Evolutionary conservation across 2,888 invertebrate species (phyloP).

Genomic region (Patella depressa): DNA sequence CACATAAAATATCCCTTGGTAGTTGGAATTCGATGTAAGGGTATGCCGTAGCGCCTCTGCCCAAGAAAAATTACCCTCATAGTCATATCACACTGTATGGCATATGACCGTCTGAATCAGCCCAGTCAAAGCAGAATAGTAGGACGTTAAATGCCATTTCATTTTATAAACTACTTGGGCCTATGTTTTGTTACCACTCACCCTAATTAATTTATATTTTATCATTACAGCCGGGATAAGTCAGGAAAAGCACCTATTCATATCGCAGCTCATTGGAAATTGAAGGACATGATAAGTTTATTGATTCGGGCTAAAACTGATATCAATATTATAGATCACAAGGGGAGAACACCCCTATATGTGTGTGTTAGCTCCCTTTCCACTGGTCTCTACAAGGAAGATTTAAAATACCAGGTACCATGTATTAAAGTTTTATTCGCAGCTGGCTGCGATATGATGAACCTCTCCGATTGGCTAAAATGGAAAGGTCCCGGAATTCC

Average conservation of each 20-base stretch:
- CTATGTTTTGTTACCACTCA: background rate
- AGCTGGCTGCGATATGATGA: constrained; percentile 71
- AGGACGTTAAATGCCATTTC: background rate
- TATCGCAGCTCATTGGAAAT: constrained; percentile 70
- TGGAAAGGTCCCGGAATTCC: constrained; percentile 69
- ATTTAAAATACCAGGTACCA: constrained; percentile 67
- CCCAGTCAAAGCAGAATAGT: too few species aligned
- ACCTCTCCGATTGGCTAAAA: constrained; percentile 70
- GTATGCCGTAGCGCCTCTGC: too few species aligned
- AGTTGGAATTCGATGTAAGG: too few species aligned
- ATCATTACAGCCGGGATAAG: constrained; percentile 61
- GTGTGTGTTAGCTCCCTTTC: constrained; percentile 69
- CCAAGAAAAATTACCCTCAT: too few species aligned
- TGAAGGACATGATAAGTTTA: constrained; percentile 64
- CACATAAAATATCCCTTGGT: too few species aligned
- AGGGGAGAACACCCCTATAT: constrained; percentile 68
- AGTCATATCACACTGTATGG: too few species aligned
- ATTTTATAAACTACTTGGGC: background rate
- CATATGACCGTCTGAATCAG: too few species aligned
- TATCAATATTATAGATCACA: constrained; percentile 64
- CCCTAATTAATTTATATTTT: constrained; percentile 1
- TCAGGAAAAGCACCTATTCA: constrained; percentile 68
- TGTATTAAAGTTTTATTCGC: constrained; percentile 65
- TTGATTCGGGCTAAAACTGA: constrained; percentile 59
- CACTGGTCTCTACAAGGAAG: constrained; percentile 69